Percentiles rank a stretch among this genome's conserved stretches.
Conservation (phyloP, 2,888 invertebrate species). For the Sericinus montela region DNA sequence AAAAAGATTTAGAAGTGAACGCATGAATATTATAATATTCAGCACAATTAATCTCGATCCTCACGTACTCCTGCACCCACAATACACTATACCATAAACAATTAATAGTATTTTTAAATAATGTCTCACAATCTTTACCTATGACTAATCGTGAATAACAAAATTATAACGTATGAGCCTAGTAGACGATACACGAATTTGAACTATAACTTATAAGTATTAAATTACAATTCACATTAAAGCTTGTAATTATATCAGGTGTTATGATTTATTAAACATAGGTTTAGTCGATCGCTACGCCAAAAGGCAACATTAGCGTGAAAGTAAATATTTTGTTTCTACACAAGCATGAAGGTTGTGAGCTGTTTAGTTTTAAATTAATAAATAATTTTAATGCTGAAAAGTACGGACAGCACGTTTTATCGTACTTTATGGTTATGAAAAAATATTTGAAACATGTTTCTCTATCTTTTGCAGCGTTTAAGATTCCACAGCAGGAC, state of each 20-base stretch:
- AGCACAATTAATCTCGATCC: constrained; percentile 6
- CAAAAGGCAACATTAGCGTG: constrained; percentile 16
- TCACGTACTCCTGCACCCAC: constrained; percentile 12
- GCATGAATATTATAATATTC: too few species aligned
- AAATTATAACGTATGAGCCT: neutral
- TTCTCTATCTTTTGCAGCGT: too few species aligned
- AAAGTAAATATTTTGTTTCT: constrained; percentile 20
- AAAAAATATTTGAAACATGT: too few species aligned
- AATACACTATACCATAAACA: constrained; percentile 19
- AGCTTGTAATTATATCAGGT: neutral
- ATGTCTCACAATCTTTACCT: constrained; percentile 18
- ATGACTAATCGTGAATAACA: constrained; percentile 14
- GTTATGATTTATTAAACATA: constrained; percentile 9
- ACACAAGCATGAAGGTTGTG: constrained; percentile 15
- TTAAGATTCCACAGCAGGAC: too few species aligned
- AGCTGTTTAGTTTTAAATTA: constrained; percentile 8
- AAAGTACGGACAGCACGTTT: too few species aligned
- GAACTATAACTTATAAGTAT: constrained; percentile 6
- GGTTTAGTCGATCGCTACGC: constrained; percentile 11
- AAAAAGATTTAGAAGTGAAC: too few species aligned
- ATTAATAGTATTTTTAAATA: constrained; percentile 21
- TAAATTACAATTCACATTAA: constrained; percentile 1
- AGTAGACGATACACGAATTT: constrained; percentile 1
- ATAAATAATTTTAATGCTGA: constrained; percentile 1
- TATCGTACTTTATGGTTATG: too few species aligned